Base-by-base conservation (phyloP, 2,888 invertebrate species). In the Temnothorax rugatulus region DNA sequence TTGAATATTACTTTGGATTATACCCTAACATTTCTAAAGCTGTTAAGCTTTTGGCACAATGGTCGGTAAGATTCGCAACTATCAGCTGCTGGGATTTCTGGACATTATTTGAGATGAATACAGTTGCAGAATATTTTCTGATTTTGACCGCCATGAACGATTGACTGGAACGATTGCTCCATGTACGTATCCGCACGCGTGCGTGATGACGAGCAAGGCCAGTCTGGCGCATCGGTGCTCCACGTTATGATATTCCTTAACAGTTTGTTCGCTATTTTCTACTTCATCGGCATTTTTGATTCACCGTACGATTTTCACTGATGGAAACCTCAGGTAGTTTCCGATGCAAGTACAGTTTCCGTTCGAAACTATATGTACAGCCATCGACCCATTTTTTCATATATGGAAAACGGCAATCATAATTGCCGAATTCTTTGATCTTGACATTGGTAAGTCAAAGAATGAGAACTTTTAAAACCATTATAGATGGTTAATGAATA, bases 371-470 rank as follows among this genome's bases (percentile, higher is more conserved):
- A 29, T 34, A 29, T 29, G 2, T 29, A 74, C 52, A 52, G 21
- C 34, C 21, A 71, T 41, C 59, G n/a, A 81, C 29, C 84, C 88
- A 18, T 69, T 88, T 29, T 1, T 85, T 21, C 85, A 83, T 0
- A 76, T 82, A 34, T 52, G 25, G 44, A 52, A 64, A 18, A 85
- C 82, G n/a, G 84, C 85, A 3, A 77, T 69, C 8, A n/a, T 59
- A 5, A 81, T 85, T 85, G 8, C n/a, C 84, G 11, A 87, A 88
- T 47, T 85, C 88, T 2, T 38, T 88, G 34, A 82, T 89, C 9
- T 66, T 77, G 18, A 47, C 82, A 18, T 34, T 75, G 85, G 88
- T 88, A 84, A 76, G 41, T 69, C 47, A n/a, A 25, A 0, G 0
- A 13, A 47, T 63, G 13, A 18, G 29, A 75, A 44, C 3, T n/a